Evolutionary conservation across 2,797 vertebrate genomes (phyloP).

Genomic region (Schizothorax lantsangensis): DNA sequence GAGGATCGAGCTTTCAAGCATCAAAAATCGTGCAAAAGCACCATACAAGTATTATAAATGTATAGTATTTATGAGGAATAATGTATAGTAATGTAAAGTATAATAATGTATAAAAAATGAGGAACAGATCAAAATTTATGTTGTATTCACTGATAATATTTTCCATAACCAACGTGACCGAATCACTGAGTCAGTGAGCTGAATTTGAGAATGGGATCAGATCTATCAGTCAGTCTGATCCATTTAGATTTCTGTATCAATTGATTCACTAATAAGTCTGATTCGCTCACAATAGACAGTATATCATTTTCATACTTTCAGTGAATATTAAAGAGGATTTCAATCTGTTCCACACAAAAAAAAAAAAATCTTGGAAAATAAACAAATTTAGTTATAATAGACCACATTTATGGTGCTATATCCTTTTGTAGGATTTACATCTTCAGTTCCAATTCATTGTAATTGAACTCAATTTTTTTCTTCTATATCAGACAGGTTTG

Average conservation of each 20-base stretch:
- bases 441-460: not conserved
- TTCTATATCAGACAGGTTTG: not conserved
- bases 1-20: not conserved
- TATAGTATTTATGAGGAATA: too few relatives aligned
- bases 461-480: not conserved
- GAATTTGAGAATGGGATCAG: not conserved
- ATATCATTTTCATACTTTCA: too few relatives aligned
- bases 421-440: not conserved
- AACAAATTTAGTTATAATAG: not conserved
- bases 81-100: too few relatives aligned
- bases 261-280: not conserved
- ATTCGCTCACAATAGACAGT: not conserved
- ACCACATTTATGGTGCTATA: not conserved
- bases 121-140: too few relatives aligned
- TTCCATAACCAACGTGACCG: not conserved
- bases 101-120: too few relatives aligned
- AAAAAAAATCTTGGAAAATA: not conserved
- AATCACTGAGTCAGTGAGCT: not conserved
- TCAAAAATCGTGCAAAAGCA: not conserved
- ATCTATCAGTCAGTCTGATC: not conserved
- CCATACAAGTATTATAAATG: too few relatives aligned
- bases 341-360: not conserved
- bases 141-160: not conserved
- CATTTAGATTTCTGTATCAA: not conserved
- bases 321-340: not conserved